phyloP scores from a whole-genome alignment of 2,113 vertebrate species.

The Ochotona princeps region DNA sequence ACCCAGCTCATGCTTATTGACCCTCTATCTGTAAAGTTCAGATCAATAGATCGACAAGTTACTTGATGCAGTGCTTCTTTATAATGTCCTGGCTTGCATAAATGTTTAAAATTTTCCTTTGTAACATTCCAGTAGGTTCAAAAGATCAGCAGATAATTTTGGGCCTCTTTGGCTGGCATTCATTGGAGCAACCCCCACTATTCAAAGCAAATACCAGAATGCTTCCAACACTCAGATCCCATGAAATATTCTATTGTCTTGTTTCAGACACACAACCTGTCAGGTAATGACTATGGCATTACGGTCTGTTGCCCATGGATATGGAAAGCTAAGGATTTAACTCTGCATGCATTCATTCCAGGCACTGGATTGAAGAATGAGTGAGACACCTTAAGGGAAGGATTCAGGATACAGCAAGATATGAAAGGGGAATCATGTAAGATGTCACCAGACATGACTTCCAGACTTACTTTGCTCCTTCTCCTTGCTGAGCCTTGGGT shows the following conservation, averaged over 20 bases:
- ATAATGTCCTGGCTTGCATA: constrained; percentile 13
- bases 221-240: neutral
- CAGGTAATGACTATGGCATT: constrained; percentile 2
- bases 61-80: neutral
- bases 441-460: neutral
- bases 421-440: neutral
- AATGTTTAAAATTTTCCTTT: constrained; percentile 53
- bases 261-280: neutral
- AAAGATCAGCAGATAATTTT: constrained; percentile 38
- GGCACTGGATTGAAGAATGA: neutral
- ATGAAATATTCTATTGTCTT: neutral
- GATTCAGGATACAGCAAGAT: neutral
- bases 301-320: neutral
- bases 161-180: constrained; percentile 8
- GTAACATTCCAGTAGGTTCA: neutral
- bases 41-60: neutral
- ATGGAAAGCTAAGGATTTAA: neutral
- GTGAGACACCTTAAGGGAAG: neutral
- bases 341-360: neutral
- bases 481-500: neutral
- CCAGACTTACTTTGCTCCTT: neutral
- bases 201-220: constrained; percentile 1
- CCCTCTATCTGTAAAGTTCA: neutral
- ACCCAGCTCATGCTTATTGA: constrained; percentile 8
- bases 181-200: neutral